Evolutionary conservation across 2,888 invertebrate genomes (phyloP).

Genomic region (Cyrtodaria siliqua): DNA sequence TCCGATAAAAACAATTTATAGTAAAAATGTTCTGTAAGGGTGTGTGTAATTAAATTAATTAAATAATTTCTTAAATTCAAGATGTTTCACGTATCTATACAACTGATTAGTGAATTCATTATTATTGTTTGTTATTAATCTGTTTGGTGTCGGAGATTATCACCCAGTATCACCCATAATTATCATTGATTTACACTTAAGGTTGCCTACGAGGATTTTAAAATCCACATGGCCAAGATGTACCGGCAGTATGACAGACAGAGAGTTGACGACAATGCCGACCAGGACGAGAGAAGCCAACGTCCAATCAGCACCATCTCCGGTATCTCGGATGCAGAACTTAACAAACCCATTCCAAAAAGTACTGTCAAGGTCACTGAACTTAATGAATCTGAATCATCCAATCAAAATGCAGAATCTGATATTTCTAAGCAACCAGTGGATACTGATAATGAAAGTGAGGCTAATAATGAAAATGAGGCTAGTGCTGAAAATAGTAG

Average conservation of each 20-base stretch:
- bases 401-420: background rate
- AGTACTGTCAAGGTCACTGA: conserved; percentile 81
- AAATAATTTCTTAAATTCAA: no score
- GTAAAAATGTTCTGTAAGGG: no score
- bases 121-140: no score
- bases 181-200: no score
- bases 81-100: no score
- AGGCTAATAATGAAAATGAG: conserved; percentile 10
- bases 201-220: conserved; percentile 99
- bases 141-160: no score
- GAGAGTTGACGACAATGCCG: conserved; percentile 97
- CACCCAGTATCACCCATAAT: no score
- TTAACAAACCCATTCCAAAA: conserved; percentile 71
- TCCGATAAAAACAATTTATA: no score
- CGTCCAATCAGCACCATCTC: conserved; percentile 98
- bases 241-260: conserved; percentile 92
- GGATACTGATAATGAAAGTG: conserved; percentile 23
- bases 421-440: conserved; percentile 3
- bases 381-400: conserved; percentile 36
- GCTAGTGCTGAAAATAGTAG: conserved; percentile 24
- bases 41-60: no score
- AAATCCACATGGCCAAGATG: conserved; percentile 98
- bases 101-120: no score
- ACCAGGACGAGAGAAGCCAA: conserved; percentile 96
- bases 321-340: conserved; percentile 87